These are phyloP conservation scores for Hirundichthys speculiger DNA, from an alignment of 2,113 vertebrate species.

Conservation along the genomic window DNA sequence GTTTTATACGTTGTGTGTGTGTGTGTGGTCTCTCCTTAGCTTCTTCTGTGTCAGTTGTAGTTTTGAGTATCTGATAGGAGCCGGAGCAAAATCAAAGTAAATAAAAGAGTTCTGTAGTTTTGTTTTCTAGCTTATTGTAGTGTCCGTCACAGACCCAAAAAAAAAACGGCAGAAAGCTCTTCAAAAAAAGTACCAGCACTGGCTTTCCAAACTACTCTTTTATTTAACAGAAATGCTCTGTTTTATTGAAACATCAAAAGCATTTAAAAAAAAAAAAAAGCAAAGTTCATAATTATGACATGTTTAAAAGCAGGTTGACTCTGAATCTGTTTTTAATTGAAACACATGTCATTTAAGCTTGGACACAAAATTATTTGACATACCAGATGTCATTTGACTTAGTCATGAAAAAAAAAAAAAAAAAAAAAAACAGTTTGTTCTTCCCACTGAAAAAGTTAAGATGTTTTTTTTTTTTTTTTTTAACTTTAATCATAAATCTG, in stretches of 20 bases:
- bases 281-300: neutral
- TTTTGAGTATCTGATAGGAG: constrained; percentile 4
- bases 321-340: neutral
- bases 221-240: constrained; percentile 6
- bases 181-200: too few relatives aligned
- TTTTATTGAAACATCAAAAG: neutral
- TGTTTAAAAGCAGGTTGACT: too few relatives aligned
- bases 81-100: neutral
- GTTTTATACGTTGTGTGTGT: neutral
- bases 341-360: neutral
- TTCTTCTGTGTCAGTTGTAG: neutral
- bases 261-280: neutral
- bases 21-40: neutral
- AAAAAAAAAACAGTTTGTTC: too few relatives aligned
- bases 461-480: too few relatives aligned
- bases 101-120: constrained; percentile 8
- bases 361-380: neutral
- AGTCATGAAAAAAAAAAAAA: too few relatives aligned
- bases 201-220: neutral
- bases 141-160: neutral
- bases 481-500: constrained; percentile 5
- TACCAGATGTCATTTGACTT: constrained; percentile 20
- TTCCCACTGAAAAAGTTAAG: too few relatives aligned
- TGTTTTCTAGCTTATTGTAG: neutral
- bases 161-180: neutral